Evolutionary conservation across 2,113 vertebrate genomes (phyloP).

Genomic region (Perca schrenkii): DNA sequence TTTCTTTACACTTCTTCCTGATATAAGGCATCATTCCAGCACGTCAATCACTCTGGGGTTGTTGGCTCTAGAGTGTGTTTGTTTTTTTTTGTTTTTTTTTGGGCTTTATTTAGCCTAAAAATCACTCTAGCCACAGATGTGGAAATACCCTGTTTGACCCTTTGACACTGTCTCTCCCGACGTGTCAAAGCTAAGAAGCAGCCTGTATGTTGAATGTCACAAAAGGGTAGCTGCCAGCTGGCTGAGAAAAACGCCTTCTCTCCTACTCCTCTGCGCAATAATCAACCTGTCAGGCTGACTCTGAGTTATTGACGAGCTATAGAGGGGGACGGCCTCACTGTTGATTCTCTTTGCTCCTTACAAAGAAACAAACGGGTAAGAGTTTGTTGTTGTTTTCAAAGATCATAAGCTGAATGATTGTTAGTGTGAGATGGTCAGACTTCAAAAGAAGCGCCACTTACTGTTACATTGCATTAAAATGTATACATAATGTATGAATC

Average conservation of each 20-base stretch:
- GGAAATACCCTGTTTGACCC: background rate
- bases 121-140: background rate
- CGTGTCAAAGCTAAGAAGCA: slow-evolving; percentile 5
- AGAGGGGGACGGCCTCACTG: background rate
- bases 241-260: background rate
- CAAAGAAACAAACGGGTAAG: background rate
- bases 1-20: slow-evolving; percentile 42
- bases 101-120: slow-evolving; percentile 9
- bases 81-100: background rate
- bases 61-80: too few species aligned
- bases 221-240: background rate
- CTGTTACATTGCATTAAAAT: slow-evolving; percentile 18
- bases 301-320: background rate
- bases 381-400: background rate
- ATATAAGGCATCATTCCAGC: slow-evolving; percentile 71
- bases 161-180: background rate
- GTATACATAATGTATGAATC: background rate
- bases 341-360: background rate
- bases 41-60: background rate
- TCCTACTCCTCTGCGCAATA: background rate
- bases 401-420: slow-evolving; percentile 20
- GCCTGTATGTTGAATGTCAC: slow-evolving; percentile 13
- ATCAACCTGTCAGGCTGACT: background rate
- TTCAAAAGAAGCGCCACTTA: slow-evolving; percentile 1
- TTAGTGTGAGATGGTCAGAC: background rate